Evolutionary conservation across 2,888 invertebrate genomes (phyloP).

Genomic region (Ernsta delagoae): DNA sequence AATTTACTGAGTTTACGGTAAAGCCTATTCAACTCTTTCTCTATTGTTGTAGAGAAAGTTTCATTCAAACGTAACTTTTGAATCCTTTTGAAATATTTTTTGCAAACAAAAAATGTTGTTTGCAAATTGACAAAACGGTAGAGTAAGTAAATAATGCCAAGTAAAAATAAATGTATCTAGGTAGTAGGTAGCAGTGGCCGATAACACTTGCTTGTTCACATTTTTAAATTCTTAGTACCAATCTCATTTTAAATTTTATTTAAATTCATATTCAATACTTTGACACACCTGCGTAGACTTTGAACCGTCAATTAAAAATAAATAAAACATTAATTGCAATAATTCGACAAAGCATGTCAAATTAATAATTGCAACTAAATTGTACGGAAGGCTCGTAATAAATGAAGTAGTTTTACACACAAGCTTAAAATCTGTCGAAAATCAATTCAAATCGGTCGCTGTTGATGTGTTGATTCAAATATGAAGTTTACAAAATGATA

Average conservation of each 20-base stretch:
- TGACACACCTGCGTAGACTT: slow-evolving; percentile 1
- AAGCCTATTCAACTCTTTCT: too few relatives aligned
- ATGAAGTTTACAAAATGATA: neutral
- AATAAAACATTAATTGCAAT: slow-evolving; percentile 50
- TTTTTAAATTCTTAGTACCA: neutral
- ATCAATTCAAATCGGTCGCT: slow-evolving; percentile 6
- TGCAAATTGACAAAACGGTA: neutral
- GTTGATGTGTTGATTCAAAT: neutral
- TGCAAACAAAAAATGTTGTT: neutral
- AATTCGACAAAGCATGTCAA: slow-evolving; percentile 70
- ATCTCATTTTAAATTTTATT: too few relatives aligned
- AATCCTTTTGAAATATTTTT: too few relatives aligned
- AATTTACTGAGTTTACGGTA: too few relatives aligned
- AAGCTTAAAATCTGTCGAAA: slow-evolving; percentile 43
- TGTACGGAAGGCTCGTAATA: slow-evolving; percentile 55
- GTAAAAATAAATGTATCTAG: neutral
- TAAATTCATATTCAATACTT: too few relatives aligned
- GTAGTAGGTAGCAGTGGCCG: neutral
- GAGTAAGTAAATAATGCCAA: neutral
- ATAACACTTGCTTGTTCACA: slow-evolving; percentile 24
- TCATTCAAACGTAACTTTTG: too few relatives aligned
- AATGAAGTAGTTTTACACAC: slow-evolving; percentile 49
- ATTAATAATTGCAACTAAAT: slow-evolving; percentile 77
- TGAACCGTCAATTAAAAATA: neutral
- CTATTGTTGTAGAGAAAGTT: too few relatives aligned